Evolutionary conservation across 2,113 vertebrate species (phyloP).

Genomic region (Dromiciops gliroides): DNA sequence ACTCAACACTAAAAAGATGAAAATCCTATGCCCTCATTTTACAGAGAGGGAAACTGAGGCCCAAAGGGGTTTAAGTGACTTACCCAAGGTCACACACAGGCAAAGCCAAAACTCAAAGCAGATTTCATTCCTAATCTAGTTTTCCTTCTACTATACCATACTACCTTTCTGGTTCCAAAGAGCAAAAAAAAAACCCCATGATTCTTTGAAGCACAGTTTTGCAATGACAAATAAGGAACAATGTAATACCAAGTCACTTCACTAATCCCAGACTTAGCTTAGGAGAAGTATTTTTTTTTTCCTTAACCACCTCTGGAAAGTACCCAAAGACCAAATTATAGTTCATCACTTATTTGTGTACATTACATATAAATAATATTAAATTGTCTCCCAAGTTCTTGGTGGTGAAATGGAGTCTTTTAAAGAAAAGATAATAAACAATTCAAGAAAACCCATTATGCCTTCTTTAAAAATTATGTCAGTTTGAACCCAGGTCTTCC

Average conservation of each 20-base stretch:
- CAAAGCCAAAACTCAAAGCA: neutral
- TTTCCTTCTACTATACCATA: neutral
- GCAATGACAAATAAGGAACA: slow-evolving; percentile 43
- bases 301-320: slow-evolving; percentile 21
- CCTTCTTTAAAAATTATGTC: neutral
- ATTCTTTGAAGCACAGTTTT: slow-evolving; percentile 32
- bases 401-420: slow-evolving; percentile 5
- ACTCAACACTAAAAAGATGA: neutral
- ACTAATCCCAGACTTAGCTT: slow-evolving; percentile 35
- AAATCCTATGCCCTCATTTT: neutral
- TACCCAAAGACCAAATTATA: neutral
- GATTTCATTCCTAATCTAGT: neutral
- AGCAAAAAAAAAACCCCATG: neutral
- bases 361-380: neutral
- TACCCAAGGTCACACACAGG: neutral
- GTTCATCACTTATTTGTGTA: neutral
- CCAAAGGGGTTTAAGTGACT: neutral
- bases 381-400: slow-evolving; percentile 8
- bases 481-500: neutral
- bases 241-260: slow-evolving; percentile 11
- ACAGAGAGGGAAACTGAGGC: neutral
- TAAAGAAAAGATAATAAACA: neutral
- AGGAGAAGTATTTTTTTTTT: slow-evolving; percentile 12
- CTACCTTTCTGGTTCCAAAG: neutral
- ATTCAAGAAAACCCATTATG: slow-evolving; percentile 5